Base-by-base conservation (phyloP, 2,797 vertebrate genomes). In the Muscicapa comitata region DNA sequence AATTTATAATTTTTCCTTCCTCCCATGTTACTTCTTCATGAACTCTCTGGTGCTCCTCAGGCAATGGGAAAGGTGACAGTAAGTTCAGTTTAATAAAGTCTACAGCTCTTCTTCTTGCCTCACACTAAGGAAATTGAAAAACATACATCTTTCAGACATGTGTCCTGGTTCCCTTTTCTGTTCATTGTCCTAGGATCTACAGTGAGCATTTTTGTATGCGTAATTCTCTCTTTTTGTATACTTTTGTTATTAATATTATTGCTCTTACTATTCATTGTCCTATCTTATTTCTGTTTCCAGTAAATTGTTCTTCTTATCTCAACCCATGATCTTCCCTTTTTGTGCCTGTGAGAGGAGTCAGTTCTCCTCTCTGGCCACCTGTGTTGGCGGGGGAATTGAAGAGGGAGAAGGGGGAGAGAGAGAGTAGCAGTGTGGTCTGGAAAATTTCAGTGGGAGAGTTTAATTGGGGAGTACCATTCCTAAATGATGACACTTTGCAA, bases 341-440 rank as follows among this genome's bases (percentile, higher is more conserved):
- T 43, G 18, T 50, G 3, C 23, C 21, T 31, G 50, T 29, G 26
- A 51, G 26, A 51, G 50, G 50, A 51, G 50, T 37, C 13, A 42
- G 2, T 31, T 74, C 26, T 57, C 25, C 11, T 74, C 31, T 74
- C 53, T 37, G 43, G 9, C 17, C 14, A 15, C 10, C 15, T 37
- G 6, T 66, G 17, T 12, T 0, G 0, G 9, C 5, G 6, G 50
- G 31, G 37, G 15, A 50, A 50, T n/a, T 35, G n/a, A 37, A n/a
- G 21, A 35, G 14, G 8, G 4, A 9, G 26, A 58, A 42, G 31
- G 7, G 8, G 13, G 17, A 37, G 4, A 1, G 2, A 74, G 31
- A 48, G 2, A 58, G 9, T 50, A 50, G 37, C 11, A n/a, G 5
- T 28, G 15, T n/a, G 9, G 17, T 58, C 43, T 66, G n/a, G n/a